Evolutionary conservation across 2,797 vertebrate species (phyloP).

Genomic region (Anolis apletophallus): DNA sequence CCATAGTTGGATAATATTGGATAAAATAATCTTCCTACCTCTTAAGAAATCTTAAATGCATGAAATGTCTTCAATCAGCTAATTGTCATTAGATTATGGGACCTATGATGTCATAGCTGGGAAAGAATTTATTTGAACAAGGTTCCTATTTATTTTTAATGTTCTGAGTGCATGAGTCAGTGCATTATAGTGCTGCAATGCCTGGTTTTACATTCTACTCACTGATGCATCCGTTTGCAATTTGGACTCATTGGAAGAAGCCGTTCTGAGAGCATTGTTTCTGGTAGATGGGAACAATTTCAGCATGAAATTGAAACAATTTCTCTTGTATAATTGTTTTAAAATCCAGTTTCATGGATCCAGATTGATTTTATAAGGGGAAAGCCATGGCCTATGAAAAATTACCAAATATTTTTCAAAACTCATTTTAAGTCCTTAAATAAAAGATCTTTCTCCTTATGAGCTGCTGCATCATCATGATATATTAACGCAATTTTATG

Average conservation of each 20-base stretch:
- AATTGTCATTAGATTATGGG: neutral
- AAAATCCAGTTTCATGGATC: slow-evolving; percentile 54
- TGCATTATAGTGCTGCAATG: slow-evolving; percentile 36
- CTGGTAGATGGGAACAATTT: slow-evolving; percentile 33
- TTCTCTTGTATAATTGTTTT: slow-evolving; percentile 44
- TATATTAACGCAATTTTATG: neutral
- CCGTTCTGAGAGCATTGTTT: slow-evolving; percentile 28
- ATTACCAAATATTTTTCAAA: neutral
- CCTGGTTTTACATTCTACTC: slow-evolving; percentile 33
- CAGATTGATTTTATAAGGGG: slow-evolving; percentile 23
- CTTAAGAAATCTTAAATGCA: neutral
- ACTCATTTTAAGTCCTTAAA: neutral
- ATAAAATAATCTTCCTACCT: neutral
- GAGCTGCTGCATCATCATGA: neutral
- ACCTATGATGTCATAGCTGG: slow-evolving; percentile 39
- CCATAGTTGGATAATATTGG: neutral
- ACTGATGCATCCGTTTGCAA: slow-evolving; percentile 51
- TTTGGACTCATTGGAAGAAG: slow-evolving; percentile 34
- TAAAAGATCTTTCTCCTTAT: neutral
- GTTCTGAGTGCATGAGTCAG: slow-evolving; percentile 35
- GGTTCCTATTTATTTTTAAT: slow-evolving; percentile 36
- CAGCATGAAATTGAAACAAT: slow-evolving; percentile 30
- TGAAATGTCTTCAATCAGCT: neutral
- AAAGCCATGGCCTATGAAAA: neutral
- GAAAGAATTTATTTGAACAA: slow-evolving; percentile 11